Percentiles rank a stretch among this genome's conserved stretches.
These are phyloP conservation scores for Aldabrachelys gigantea DNA, from an alignment of 2,113 vertebrate genomes.

Conservation along the genomic window DNA sequence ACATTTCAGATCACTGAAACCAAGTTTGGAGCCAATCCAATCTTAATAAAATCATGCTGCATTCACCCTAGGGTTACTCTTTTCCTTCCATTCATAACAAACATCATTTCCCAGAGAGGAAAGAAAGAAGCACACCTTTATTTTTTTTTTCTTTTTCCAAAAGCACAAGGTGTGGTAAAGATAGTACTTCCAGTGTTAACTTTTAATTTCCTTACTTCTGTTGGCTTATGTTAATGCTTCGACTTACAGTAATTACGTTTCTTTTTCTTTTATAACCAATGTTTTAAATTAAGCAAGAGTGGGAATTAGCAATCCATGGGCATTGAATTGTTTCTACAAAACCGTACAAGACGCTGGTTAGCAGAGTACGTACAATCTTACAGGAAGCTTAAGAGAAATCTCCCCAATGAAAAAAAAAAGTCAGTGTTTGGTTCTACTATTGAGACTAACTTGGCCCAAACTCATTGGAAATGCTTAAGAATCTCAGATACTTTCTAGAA, in stretches of 20 bases:
- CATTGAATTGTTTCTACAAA: not conserved
- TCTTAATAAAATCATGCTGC: not conserved
- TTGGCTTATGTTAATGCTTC: not conserved
- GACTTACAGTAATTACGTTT: conserved; percentile 41
- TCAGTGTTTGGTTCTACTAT: not conserved
- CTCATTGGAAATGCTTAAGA: not conserved
- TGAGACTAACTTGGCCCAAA: not conserved
- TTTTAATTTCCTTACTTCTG: conserved; percentile 7
- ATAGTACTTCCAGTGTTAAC: not conserved
- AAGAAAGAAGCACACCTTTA: not conserved
- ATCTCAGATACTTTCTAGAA: not conserved
- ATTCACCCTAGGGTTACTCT: not conserved
- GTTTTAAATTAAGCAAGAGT: not conserved
- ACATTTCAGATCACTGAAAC: not conserved
- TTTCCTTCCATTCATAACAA: not conserved
- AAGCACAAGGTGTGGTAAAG: conserved; percentile 9
- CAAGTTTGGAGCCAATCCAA: not conserved
- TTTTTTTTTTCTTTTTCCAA: not conserved
- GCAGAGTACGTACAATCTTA: not conserved
- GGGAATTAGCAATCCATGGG: not conserved
- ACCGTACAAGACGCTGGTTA: not conserved
- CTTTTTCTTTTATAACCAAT: conserved; percentile 14
- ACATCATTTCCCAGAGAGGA: not conserved
- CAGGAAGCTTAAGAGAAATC: not conserved
- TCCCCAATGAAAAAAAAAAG: not conserved